Conservation (phyloP, 2,888 invertebrate genomes). For the Rhingia rostrata region DNA sequence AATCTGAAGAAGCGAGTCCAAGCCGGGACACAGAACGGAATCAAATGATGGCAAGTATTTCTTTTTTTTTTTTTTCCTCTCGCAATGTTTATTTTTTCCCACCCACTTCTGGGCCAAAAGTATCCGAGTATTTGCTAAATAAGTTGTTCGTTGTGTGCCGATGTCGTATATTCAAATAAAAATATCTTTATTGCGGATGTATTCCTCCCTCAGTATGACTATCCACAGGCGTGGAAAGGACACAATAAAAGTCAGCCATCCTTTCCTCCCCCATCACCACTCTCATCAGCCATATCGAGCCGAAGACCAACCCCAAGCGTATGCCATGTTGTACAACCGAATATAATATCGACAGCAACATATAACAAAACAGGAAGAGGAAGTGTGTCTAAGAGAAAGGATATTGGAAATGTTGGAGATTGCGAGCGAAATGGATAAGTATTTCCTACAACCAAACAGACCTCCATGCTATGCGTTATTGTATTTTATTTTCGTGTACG, state of each 20-base stretch:
- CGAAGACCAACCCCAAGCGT: constrained; percentile 21
- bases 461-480: constrained; percentile 40
- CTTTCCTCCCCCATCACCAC: constrained; percentile 20
- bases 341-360: constrained; percentile 69
- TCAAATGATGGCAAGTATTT: constrained; percentile 37
- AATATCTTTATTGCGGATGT: constrained; percentile 73
- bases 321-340: constrained; percentile 68
- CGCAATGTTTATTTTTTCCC: constrained; percentile 54
- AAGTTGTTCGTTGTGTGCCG: constrained; percentile 71
- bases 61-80: constrained; percentile 13
- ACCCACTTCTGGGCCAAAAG: constrained; percentile 10
- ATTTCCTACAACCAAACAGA: constrained; percentile 56
- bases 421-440: constrained; percentile 71
- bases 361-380: constrained; percentile 71
- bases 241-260: constrained; percentile 72
- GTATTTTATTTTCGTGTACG: constrained; percentile 53
- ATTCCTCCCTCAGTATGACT: constrained; percentile 59
- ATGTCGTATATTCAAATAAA: constrained; percentile 74
- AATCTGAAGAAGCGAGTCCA: constrained; percentile 48
- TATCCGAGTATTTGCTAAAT: constrained; percentile 68
- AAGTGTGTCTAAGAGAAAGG: constrained; percentile 74
- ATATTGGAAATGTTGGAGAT: constrained; percentile 74
- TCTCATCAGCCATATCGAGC: background rate
- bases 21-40: background rate
- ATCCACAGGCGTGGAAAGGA: constrained; percentile 57